These are phyloP conservation scores for Yponomeuta evonymella DNA, from an alignment of 2,888 invertebrate species.

Conservation along the genomic window DNA sequence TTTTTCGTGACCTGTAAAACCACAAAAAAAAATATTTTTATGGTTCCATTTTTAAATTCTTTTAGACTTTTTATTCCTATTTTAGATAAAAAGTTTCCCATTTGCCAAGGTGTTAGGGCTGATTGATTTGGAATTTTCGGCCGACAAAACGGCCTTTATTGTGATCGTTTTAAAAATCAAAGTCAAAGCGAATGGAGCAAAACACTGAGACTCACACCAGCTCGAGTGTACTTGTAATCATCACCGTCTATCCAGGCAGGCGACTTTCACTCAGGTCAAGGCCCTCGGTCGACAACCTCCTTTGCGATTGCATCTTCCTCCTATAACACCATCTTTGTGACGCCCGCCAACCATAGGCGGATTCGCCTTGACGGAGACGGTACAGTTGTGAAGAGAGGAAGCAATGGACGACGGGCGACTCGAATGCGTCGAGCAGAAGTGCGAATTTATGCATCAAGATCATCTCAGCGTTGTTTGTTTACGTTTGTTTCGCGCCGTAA, in stretches of 20 bases:
- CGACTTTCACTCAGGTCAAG: conserved; percentile 60
- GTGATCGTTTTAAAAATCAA: too few relatives aligned
- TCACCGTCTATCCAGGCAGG: conserved; percentile 12
- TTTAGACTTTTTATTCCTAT: too few relatives aligned
- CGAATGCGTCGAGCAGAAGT: not conserved
- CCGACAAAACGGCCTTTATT: too few relatives aligned
- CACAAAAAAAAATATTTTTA: too few relatives aligned
- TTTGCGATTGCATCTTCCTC: conserved; percentile 11
- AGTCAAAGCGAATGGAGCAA: too few relatives aligned
- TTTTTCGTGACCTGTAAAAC: too few relatives aligned
- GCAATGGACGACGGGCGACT: not conserved
- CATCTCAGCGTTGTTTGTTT: conserved; percentile 7
- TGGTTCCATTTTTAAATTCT: too few relatives aligned
- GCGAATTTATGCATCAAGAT: not conserved
- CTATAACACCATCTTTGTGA: not conserved
- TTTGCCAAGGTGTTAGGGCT: too few relatives aligned
- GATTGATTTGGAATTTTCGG: too few relatives aligned
- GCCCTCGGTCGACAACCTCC: conserved; percentile 44
- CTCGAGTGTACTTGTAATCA: conserved; percentile 17
- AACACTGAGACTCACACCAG: not conserved
- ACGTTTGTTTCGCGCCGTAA: not conserved
- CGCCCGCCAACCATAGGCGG: not conserved
- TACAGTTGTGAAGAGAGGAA: not conserved
- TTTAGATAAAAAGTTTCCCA: too few relatives aligned
- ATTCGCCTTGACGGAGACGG: not conserved